These are phyloP conservation scores for Podarcis siculus DNA, from an alignment of 2,797 vertebrate species.

Conservation along the genomic window DNA sequence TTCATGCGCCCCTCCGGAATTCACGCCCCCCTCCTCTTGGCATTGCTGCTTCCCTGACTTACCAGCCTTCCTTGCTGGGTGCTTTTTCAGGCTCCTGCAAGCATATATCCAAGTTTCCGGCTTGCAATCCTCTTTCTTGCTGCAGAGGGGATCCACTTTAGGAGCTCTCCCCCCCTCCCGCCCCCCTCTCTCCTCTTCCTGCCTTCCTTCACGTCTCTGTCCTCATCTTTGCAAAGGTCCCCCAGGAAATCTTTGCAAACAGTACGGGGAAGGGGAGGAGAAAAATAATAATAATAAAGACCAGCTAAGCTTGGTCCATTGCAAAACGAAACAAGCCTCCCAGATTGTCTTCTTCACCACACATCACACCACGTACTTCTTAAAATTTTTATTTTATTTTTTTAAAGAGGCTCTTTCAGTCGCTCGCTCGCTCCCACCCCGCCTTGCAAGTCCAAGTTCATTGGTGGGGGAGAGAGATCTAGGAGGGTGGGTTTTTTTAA, in stretches of 20 bases:
- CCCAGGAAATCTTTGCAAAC: neutral
- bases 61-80: conserved; percentile 23
- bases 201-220: neutral
- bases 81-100: neutral
- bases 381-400: neutral
- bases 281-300: neutral
- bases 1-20: neutral
- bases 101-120: conserved; percentile 16
- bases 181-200: no score
- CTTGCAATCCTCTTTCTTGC: neutral
- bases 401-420: neutral
- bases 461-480: conserved; percentile 18
- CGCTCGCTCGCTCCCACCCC: neutral
- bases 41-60: neutral
- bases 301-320: neutral
- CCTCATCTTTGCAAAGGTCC: neutral
- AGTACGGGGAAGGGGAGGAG: neutral
- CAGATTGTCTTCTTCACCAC: neutral
- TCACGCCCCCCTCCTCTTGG: neutral
- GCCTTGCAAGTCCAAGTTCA: conserved; percentile 62
- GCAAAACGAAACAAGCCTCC: neutral
- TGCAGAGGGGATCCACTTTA: conserved; percentile 32
- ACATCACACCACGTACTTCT: neutral
- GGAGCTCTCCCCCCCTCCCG: neutral
- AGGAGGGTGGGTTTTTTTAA: neutral